Evolutionary conservation across 2,113 vertebrate genomes (phyloP).

Genomic region (Stegostoma tigrinum): DNA sequence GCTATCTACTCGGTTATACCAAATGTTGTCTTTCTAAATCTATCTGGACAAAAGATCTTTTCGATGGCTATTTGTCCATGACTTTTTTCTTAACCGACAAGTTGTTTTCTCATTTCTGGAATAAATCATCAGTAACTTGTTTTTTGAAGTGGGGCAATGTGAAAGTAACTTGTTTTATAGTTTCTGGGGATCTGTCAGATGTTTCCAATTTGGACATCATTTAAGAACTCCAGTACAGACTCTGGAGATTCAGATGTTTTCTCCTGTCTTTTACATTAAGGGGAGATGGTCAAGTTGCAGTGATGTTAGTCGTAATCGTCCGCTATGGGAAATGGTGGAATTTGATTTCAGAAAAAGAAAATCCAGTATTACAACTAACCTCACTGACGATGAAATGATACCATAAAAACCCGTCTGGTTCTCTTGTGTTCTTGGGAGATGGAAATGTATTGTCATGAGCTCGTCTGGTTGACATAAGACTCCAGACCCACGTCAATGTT

Average conservation of each 20-base stretch:
- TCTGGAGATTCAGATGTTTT: background rate
- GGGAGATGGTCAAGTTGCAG: no score
- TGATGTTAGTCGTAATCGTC: no score
- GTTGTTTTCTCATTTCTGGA: background rate
- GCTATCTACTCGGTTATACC: background rate
- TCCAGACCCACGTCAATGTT: no score
- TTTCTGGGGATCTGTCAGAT: background rate
- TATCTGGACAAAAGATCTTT: background rate
- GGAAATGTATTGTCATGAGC: no score
- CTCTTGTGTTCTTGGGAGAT: no score
- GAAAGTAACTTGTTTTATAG: background rate
- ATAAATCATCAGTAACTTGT: background rate
- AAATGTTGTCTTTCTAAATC: background rate
- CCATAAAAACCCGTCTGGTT: no score
- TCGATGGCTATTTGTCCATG: background rate
- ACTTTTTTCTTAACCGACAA: background rate
- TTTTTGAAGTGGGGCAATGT: background rate
- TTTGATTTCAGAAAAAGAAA: no score
- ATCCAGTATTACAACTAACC: no score
- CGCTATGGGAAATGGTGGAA: no score
- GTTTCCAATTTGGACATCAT: background rate
- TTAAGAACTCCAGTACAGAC: background rate
- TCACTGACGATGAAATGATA: no score
- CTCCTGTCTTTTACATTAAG: background rate
- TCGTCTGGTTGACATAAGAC: no score